These are phyloP conservation scores for Callinectes sapidus DNA, from an alignment of 2,888 invertebrate species.

Conservation along the genomic window DNA sequence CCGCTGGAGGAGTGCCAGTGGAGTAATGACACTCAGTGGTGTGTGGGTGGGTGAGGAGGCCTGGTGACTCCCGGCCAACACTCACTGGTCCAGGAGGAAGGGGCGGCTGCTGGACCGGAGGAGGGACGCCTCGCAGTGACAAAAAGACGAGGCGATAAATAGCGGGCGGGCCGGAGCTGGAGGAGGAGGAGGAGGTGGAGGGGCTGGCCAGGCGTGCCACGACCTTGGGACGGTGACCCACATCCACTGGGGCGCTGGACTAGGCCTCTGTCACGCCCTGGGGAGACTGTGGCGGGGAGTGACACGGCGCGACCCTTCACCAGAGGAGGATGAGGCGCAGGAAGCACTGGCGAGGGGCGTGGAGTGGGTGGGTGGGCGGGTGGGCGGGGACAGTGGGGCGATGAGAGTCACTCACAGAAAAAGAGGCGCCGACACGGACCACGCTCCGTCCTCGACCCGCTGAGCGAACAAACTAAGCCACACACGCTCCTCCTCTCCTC, in stretches of 20 bases:
- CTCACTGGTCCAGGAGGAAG: background rate
- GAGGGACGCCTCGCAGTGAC: background rate
- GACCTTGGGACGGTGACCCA: slow-evolving; percentile 4
- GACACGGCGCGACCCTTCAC: background rate
- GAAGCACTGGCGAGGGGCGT: background rate
- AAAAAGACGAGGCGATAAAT: background rate
- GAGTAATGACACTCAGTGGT: background rate
- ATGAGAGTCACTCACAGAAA: slow-evolving; percentile 16
- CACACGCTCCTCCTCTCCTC: background rate
- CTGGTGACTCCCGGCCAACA: background rate
- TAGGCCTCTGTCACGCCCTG: background rate
- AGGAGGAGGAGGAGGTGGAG: background rate
- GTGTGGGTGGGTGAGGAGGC: background rate
- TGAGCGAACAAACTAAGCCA: slow-evolving; percentile 25
- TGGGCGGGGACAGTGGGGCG: too few relatives aligned
- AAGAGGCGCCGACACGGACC: background rate
- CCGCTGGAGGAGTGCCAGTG: slow-evolving; percentile 8
- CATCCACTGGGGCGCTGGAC: background rate
- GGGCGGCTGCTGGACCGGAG: background rate
- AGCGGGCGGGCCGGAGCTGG: background rate
- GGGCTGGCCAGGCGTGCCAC: background rate
- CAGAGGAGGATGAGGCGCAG: background rate
- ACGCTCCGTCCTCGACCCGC: slow-evolving; percentile 13
- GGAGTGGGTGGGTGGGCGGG: background rate
- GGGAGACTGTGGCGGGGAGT: background rate